phyloP scores from a whole-genome alignment of 2,888 invertebrate species.

The Teleogryllus oceanicus region DNA sequence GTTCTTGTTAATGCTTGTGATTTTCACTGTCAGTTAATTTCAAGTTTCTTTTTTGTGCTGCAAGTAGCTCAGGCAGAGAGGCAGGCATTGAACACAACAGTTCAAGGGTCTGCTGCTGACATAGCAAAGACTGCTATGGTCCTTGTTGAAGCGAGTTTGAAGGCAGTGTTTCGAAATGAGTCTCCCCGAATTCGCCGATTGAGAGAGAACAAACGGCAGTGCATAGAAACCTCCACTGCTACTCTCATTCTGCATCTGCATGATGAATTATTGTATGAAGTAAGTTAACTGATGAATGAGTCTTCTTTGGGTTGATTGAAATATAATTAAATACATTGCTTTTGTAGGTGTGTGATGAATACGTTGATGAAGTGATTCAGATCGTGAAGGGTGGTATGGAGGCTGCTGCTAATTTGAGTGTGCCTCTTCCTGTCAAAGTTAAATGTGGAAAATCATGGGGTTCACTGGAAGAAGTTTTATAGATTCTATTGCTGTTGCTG shows the following conservation, averaged over 20 bases:
- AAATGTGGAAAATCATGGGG: slow-evolving; percentile 84
- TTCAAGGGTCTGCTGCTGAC: slow-evolving; percentile 97
- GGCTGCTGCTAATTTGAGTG: slow-evolving; percentile 63
- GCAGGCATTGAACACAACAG: slow-evolving; percentile 92
- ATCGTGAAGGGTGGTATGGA: slow-evolving; percentile 79
- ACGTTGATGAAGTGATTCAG: slow-evolving; percentile 56
- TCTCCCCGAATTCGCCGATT: background rate
- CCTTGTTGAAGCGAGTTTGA: slow-evolving; percentile 61
- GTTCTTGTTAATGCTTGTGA: too few relatives aligned
- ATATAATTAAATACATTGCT: background rate
- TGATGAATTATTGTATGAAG: slow-evolving; percentile 93
- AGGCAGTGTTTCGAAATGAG: slow-evolving; percentile 47
- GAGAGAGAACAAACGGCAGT: slow-evolving; percentile 1
- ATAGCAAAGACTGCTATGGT: slow-evolving; percentile 89
- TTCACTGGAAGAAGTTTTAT: slow-evolving; percentile 36
- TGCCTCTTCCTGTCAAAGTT: slow-evolving; percentile 85
- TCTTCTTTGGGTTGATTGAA: slow-evolving; percentile 10
- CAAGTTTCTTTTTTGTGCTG: slow-evolving; percentile 25
- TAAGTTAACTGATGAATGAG: slow-evolving; percentile 40
- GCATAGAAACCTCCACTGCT: slow-evolving; percentile 42
- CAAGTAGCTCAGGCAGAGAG: slow-evolving; percentile 76
- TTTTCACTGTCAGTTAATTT: too few relatives aligned
- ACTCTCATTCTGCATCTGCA: slow-evolving; percentile 83
- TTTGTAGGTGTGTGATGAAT: slow-evolving; percentile 57
- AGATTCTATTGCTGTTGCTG: background rate